These are phyloP conservation scores for Callyntrura guangdongensis DNA, from an alignment of 2,888 invertebrate genomes.

Conservation along the genomic window DNA sequence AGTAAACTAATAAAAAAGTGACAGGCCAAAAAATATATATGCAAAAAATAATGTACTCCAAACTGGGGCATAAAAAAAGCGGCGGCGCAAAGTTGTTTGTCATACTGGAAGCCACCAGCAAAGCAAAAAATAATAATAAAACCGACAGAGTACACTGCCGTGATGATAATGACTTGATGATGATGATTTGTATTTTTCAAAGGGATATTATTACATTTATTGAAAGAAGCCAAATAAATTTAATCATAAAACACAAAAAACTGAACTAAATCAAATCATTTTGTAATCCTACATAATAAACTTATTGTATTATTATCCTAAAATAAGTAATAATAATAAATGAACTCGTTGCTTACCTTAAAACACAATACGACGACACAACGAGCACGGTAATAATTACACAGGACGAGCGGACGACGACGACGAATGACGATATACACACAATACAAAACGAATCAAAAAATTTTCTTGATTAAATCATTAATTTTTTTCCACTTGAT, in stretches of 20 bases:
- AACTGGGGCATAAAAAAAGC: slow-evolving; percentile 26
- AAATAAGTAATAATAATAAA: slow-evolving; percentile 38
- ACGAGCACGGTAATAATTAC: slow-evolving; percentile 26
- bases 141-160: neutral
- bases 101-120: neutral
- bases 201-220: neutral
- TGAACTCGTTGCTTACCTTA: slow-evolving; percentile 37
- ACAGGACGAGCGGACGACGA: slow-evolving; percentile 10
- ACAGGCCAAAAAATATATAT: slow-evolving; percentile 29
- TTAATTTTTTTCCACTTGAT: neutral
- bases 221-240: neutral
- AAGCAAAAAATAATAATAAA: neutral
- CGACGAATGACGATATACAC: slow-evolving; percentile 12
- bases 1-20: slow-evolving; percentile 41
- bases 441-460: slow-evolving; percentile 8
- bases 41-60: slow-evolving; percentile 40
- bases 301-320: slow-evolving; percentile 11
- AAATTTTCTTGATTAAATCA: neutral
- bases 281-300: too few species aligned
- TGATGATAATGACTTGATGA: neutral
- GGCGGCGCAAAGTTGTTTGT: neutral
- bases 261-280: too few species aligned
- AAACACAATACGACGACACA: slow-evolving; percentile 53
- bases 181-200: slow-evolving; percentile 18
- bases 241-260: too few species aligned